phyloP scores from a whole-genome alignment of 2,113 vertebrate genomes.

The Spheniscus mendiculus region DNA sequence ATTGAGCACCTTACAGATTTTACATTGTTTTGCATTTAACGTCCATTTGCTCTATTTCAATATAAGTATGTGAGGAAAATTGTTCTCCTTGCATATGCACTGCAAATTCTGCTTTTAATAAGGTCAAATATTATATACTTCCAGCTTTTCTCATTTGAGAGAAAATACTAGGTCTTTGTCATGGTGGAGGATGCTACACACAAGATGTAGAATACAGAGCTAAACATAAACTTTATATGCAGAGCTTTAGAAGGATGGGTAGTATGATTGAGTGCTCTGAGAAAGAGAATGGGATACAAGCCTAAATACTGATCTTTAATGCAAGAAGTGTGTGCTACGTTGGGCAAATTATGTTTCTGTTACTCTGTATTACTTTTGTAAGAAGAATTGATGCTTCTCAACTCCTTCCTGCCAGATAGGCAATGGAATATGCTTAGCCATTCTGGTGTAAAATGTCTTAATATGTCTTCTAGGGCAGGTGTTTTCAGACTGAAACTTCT shows the following conservation, averaged over 20 bases:
- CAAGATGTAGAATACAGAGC: background rate
- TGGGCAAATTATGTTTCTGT: background rate
- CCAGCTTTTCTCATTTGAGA: background rate
- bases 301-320: background rate
- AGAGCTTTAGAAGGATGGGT: background rate
- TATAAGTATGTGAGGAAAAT: background rate
- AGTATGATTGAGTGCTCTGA: background rate
- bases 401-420: background rate
- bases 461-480: background rate
- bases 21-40: background rate
- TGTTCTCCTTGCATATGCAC: background rate
- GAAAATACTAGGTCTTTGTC: background rate
- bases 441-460: background rate
- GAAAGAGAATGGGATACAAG: background rate
- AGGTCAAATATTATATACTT: background rate
- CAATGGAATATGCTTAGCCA: background rate
- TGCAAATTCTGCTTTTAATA: background rate
- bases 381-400: background rate
- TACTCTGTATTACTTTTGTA: background rate
- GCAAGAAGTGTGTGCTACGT: background rate
- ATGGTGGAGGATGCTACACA: background rate
- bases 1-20: background rate
- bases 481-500: background rate
- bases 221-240: background rate
- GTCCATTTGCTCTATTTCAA: background rate